Evolutionary conservation across 2,113 vertebrate genomes (phyloP).

Genomic region (Dryoscopus gambensis): DNA sequence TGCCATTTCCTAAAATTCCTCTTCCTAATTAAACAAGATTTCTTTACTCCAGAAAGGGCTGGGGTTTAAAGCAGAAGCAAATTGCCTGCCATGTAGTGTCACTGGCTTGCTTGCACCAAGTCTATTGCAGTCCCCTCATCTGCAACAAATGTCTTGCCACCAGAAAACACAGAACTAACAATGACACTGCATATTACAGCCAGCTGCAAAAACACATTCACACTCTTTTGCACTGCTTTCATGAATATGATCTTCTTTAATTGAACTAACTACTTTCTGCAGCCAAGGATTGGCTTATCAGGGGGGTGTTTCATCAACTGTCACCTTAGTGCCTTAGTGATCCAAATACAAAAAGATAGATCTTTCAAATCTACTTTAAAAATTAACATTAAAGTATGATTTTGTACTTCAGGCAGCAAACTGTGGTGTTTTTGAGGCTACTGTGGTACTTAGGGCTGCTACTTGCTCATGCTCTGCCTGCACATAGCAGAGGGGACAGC

Average conservation of each 20-base stretch:
- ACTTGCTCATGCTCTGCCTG: background rate
- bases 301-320: background rate
- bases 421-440: background rate
- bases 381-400: background rate
- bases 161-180: background rate
- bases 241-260: background rate
- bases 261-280: background rate
- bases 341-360: background rate
- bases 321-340: background rate
- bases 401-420: background rate
- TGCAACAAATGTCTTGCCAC: background rate
- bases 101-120: background rate
- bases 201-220: background rate
- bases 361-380: background rate
- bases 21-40: background rate
- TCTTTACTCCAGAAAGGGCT: background rate
- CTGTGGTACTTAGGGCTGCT: background rate
- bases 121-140: background rate
- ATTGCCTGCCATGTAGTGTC: background rate
- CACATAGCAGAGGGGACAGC: background rate
- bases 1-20: background rate
- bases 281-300: background rate
- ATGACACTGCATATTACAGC: background rate
- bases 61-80: background rate
- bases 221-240: background rate